phyloP scores from a whole-genome alignment of 2,797 vertebrate genomes.

The Sebastes paucispinis region DNA sequence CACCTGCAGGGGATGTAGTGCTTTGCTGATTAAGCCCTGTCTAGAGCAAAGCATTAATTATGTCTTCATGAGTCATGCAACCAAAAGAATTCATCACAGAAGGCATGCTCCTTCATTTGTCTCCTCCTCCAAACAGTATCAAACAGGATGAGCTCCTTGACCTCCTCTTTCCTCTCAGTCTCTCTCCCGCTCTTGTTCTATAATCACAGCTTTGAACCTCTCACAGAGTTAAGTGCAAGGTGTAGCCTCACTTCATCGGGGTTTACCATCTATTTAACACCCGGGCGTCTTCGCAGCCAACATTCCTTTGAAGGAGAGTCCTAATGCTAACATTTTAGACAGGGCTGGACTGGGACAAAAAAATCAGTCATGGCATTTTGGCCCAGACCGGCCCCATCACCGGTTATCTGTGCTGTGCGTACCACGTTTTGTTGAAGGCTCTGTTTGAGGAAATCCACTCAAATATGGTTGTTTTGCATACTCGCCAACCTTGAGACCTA shows the following conservation, averaged over 20 bases:
- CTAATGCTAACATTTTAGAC: conserved; percentile 28
- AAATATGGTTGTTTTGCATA: too few relatives aligned
- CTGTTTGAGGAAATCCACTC: too few relatives aligned
- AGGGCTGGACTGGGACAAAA: too few relatives aligned
- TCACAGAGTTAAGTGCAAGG: conserved; percentile 70
- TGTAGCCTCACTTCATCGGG: conserved; percentile 53
- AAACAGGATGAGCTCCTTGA: conserved; percentile 37
- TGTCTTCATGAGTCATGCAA: conserved; percentile 35
- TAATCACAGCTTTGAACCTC: conserved; percentile 66
- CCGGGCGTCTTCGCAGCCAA: conserved; percentile 43
- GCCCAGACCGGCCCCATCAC: too few relatives aligned
- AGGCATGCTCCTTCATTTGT: conserved; percentile 14
- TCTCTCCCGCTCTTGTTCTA: conserved; percentile 48
- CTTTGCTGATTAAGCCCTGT: conserved; percentile 32
- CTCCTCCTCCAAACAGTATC: conserved; percentile 24
- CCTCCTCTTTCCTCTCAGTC: conserved; percentile 35
- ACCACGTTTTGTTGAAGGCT: too few relatives aligned
- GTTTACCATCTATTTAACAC: conserved; percentile 54
- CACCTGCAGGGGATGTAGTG: conserved; percentile 47
- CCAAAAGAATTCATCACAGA: conserved; percentile 30
- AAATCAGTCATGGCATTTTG: too few relatives aligned
- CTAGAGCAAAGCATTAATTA: conserved; percentile 29
- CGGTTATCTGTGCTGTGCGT: too few relatives aligned
- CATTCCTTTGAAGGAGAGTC: conserved; percentile 59
- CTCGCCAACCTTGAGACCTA: too few relatives aligned